Evolutionary conservation across 2,797 vertebrate species (phyloP).

Genomic region (Lacerta bilineata): DNA sequence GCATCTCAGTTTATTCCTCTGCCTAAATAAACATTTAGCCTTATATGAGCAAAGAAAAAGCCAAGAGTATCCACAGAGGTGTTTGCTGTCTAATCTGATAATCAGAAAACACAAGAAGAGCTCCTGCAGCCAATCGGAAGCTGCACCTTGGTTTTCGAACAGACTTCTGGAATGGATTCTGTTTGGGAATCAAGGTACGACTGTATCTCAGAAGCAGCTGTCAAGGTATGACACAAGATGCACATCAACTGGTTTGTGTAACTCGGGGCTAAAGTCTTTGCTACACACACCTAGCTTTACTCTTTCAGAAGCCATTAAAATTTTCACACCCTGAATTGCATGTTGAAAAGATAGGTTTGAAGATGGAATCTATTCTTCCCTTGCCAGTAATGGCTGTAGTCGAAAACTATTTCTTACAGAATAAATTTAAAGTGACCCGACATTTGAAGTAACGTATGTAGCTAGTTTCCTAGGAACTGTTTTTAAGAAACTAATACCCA

Average conservation of each 20-base stretch:
- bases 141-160: no score
- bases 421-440: not conserved
- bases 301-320: not conserved
- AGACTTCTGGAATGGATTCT: no score
- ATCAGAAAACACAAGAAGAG: not conserved
- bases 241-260: not conserved
- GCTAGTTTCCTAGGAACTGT: not conserved
- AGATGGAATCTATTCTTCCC: not conserved
- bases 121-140: no score
- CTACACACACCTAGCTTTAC: not conserved
- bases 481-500: slow-evolving; percentile 58
- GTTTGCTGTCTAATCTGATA: not conserved
- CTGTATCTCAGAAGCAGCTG: not conserved
- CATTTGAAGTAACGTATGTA: not conserved
- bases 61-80: not conserved
- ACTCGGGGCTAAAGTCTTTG: not conserved
- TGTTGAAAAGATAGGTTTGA: not conserved
- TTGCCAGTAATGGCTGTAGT: not conserved
- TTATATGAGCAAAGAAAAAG: not conserved
- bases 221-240: not conserved
- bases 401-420: not conserved
- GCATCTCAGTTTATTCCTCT: not conserved
- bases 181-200: no score
- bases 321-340: not conserved
- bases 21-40: not conserved